These are phyloP conservation scores for Pygoscelis antarcticus DNA, from an alignment of 2,113 vertebrate genomes.

Conservation along the genomic window DNA sequence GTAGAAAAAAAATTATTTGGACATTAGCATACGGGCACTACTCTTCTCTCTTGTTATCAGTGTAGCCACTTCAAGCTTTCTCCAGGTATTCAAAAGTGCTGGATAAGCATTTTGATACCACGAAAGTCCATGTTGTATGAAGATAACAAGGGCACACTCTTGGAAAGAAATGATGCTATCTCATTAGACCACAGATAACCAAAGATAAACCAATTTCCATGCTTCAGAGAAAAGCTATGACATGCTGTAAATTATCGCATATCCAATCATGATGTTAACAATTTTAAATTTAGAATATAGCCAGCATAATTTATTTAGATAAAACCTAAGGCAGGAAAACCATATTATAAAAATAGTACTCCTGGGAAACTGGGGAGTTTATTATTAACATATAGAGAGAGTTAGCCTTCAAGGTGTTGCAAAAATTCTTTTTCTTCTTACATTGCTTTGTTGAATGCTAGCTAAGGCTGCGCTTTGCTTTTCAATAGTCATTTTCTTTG, in stretches of 20 bases:
- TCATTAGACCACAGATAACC: neutral
- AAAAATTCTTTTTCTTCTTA: neutral
- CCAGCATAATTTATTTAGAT: neutral
- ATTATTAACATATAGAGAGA: neutral
- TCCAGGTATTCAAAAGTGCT: neutral
- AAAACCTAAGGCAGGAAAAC: slow-evolving; percentile 8
- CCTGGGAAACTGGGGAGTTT: neutral
- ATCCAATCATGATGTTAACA: neutral
- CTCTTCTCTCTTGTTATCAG: neutral
- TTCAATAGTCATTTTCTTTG: neutral
- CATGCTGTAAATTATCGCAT: neutral
- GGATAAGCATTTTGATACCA: neutral
- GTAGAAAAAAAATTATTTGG: neutral
- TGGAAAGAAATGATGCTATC: neutral
- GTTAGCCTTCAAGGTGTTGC: neutral
- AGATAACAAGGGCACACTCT: neutral
- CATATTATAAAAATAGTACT: neutral
- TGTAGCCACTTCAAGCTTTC: neutral
- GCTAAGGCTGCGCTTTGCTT: neutral
- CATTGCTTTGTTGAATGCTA: neutral
- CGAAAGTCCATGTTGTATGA: rapidly evolving
- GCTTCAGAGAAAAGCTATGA: neutral
- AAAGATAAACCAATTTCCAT: neutral
- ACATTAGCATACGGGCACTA: neutral
- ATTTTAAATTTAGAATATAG: neutral